Evolutionary conservation across 2,888 invertebrate genomes (phyloP).

Genomic region (Spodoptera littoralis): DNA sequence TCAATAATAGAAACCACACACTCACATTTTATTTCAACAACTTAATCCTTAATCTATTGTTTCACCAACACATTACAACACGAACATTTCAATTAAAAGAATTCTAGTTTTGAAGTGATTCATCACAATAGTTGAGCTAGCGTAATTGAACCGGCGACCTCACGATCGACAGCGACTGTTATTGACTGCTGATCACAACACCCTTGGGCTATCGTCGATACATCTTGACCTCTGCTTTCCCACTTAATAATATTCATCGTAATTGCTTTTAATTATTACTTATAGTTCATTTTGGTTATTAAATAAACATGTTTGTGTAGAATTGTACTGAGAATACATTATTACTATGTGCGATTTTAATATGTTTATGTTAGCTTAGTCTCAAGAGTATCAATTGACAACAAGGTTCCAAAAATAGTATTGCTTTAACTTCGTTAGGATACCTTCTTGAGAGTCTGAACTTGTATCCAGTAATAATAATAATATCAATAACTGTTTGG

Average conservation of each 20-base stretch:
- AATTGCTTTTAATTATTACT: conserved; percentile 46
- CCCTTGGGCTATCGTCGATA: conserved; percentile 42
- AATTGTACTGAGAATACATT: conserved; percentile 11
- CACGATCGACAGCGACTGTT: conserved; percentile 31
- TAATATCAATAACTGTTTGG: too few species aligned
- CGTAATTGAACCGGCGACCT: conserved; percentile 45
- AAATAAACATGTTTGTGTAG: conserved; percentile 18
- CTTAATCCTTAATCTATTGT: background rate
- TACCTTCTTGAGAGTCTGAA: too few species aligned
- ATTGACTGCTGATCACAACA: conserved; percentile 46
- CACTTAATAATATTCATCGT: conserved; percentile 33
- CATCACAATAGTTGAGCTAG: conserved; percentile 42
- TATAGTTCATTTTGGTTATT: conserved; percentile 12
- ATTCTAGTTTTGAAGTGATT: conserved; percentile 34
- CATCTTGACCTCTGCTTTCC: conserved; percentile 46
- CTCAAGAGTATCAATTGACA: too few species aligned
- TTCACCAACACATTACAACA: conserved; percentile 8
- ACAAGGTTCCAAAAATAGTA: too few species aligned
- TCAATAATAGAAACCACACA: too few species aligned
- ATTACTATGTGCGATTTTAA: too few species aligned
- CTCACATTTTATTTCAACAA: too few species aligned
- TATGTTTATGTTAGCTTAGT: too few species aligned
- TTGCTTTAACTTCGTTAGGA: too few species aligned
- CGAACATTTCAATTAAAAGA: conserved; percentile 6
- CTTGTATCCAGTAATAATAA: too few species aligned